These are phyloP conservation scores for Rotaria macrura DNA, from an alignment of 2,888 invertebrate genomes.

Conservation along the genomic window DNA sequence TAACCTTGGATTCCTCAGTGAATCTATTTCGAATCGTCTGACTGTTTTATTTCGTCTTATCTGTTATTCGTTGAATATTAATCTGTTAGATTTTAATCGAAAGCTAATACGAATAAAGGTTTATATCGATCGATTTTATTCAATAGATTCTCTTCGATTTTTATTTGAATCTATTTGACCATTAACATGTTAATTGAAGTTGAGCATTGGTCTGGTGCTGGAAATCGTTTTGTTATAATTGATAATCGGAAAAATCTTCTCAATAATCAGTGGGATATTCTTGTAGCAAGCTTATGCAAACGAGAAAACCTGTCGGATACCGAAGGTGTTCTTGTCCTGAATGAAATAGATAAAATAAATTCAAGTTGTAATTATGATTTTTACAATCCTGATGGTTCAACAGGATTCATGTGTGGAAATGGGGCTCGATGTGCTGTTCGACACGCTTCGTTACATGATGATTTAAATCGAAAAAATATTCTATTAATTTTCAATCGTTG, in stretches of 20 bases:
- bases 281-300: conserved; percentile 35
- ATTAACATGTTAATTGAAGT: background rate
- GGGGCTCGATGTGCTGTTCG: conserved; percentile 37
- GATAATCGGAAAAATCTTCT: conserved; percentile 32
- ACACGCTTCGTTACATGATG: conserved; percentile 35
- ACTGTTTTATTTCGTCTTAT: too few relatives aligned
- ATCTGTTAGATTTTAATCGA: too few relatives aligned
- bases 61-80: too few relatives aligned
- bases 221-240: conserved; percentile 38
- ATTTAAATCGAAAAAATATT: conserved; percentile 25
- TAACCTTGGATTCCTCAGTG: too few relatives aligned
- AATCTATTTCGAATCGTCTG: too few relatives aligned
- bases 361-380: conserved; percentile 26
- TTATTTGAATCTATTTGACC: background rate
- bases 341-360: background rate
- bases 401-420: conserved; percentile 38
- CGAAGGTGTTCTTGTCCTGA: background rate
- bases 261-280: background rate
- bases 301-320: conserved; percentile 37
- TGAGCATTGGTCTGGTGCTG: conserved; percentile 35
- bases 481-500: conserved; percentile 18
- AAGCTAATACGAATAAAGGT: too few relatives aligned
- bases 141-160: too few relatives aligned
- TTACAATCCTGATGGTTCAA: conserved; percentile 36
- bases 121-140: too few relatives aligned